These are phyloP conservation scores for Teleogryllus oceanicus DNA, from an alignment of 2,888 invertebrate genomes.

Conservation along the genomic window DNA sequence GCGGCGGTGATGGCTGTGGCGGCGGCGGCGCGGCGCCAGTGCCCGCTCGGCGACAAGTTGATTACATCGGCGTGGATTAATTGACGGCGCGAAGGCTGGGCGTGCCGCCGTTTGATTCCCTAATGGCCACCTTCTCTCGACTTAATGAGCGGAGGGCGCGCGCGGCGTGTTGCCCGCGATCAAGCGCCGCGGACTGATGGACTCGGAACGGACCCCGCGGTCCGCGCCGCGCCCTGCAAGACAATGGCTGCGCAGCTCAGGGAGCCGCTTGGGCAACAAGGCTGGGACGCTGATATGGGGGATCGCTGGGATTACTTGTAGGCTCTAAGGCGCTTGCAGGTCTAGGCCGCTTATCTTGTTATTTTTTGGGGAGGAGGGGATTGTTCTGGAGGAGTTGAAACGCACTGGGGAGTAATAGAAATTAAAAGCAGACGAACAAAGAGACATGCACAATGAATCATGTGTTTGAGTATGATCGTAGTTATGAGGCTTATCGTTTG, in stretches of 20 bases:
- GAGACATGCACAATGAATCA: too few species aligned
- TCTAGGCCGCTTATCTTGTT: too few species aligned
- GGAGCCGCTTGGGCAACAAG: too few species aligned
- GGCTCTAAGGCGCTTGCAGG: too few species aligned
- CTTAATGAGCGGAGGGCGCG: neutral
- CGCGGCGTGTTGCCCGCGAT: neutral
- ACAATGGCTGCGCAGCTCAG: neutral
- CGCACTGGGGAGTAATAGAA: too few species aligned
- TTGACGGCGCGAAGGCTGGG: neutral
- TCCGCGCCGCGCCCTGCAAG: neutral
- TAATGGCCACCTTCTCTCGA: slow-evolving; percentile 9
- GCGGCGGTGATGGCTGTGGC: neutral
- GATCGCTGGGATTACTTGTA: too few species aligned
- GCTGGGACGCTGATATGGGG: too few species aligned
- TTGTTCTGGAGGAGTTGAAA: too few species aligned
- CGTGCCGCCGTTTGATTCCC: slow-evolving; percentile 18
- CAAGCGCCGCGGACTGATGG: neutral
- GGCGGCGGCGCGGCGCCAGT: neutral
- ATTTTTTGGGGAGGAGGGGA: too few species aligned
- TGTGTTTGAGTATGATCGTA: too few species aligned
- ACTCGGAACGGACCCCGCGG: neutral
- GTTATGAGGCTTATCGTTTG: too few species aligned
- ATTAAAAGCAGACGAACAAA: too few species aligned
- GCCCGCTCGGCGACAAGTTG: slow-evolving; percentile 6
- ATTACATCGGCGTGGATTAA: slow-evolving; percentile 4